Evolutionary conservation across 2,888 invertebrate species (phyloP).

Genomic region (Arctia plantaginis): DNA sequence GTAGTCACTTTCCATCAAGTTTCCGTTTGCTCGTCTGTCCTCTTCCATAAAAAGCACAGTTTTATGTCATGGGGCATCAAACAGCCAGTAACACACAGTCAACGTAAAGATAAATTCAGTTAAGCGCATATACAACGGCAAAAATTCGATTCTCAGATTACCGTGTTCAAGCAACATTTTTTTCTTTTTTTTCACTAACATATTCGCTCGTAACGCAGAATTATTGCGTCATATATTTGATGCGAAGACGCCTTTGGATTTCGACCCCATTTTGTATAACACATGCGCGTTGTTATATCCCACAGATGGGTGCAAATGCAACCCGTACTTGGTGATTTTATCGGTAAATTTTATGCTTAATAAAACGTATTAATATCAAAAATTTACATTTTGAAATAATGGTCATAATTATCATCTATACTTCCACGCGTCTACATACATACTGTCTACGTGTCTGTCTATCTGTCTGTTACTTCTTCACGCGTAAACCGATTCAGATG

Average conservation of each 20-base stretch:
- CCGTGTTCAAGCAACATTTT: neutral
- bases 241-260: neutral
- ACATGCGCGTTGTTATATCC: neutral
- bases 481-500: no score
- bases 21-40: no score
- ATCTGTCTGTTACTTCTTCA: no score
- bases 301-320: neutral
- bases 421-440: no score
- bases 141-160: neutral
- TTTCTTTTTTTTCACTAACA: neutral
- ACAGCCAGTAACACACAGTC: neutral
- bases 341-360: neutral
- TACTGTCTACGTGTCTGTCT: no score
- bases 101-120: neutral
- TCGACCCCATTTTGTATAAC: neutral
- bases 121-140: neutral
- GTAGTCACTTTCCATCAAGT: no score
- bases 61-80: no score
- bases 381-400: no score
- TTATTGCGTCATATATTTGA: neutral
- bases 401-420: neutral
- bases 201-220: neutral
- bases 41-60: no score
- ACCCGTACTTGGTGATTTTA: neutral
- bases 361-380: neutral